Conservation (phyloP, 2,888 invertebrate genomes). For the Catocala nupta region DNA sequence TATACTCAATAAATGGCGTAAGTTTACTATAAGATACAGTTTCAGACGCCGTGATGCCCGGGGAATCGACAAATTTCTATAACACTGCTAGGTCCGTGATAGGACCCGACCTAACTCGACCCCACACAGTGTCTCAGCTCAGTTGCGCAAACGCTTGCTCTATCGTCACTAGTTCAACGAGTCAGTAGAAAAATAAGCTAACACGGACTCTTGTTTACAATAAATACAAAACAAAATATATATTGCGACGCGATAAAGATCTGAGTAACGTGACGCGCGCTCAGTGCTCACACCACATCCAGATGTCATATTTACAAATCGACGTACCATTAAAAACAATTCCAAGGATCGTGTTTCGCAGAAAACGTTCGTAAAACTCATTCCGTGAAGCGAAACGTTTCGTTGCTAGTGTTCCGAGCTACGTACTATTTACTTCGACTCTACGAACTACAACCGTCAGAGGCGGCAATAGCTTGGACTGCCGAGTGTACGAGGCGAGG, state of each 20-base stretch:
- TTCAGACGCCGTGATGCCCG: too few relatives aligned
- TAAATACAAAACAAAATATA: constrained; percentile 3
- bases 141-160: too few relatives aligned
- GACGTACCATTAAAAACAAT: constrained; percentile 57
- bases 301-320: constrained; percentile 54
- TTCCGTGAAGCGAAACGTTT: constrained; percentile 60
- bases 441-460: constrained; percentile 11
- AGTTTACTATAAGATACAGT: too few relatives aligned
- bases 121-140: too few relatives aligned
- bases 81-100: too few relatives aligned
- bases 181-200: background rate
- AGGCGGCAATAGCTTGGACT: constrained; percentile 54
- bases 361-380: constrained; percentile 67
- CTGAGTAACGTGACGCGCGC: constrained; percentile 15
- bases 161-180: too few relatives aligned
- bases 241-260: constrained; percentile 10
- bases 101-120: too few relatives aligned
- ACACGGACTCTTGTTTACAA: background rate
- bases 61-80: too few relatives aligned
- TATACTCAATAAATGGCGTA: too few relatives aligned
- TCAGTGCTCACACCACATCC: constrained; percentile 24
- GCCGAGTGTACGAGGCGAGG: constrained; percentile 17
- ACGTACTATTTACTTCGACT: constrained; percentile 18
- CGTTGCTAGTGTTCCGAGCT: constrained; percentile 30
- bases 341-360: constrained; percentile 59